Evolutionary conservation across 2,797 vertebrate genomes (phyloP), one percentile per base, ranked within the genome.

Genomic region (Eulemur albifrons): DNA sequence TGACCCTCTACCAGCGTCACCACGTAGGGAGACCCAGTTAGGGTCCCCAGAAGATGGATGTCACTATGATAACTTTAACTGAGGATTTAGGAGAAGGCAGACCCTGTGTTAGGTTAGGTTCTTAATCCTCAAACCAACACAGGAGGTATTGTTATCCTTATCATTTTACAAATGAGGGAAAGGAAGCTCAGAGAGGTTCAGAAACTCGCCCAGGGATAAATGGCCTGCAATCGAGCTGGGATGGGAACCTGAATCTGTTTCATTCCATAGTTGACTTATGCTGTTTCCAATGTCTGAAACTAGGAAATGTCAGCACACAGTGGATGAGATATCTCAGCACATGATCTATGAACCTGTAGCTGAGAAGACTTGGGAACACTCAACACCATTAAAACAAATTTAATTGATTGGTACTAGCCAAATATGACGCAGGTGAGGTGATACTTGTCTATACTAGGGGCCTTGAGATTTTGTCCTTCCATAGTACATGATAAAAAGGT

Each of bases 81-180:
- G 90, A 95, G 73, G 69, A 86, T 13, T 61, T 92, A 84, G 10
- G n/a, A 80, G 81, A 96, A 75, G 67, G n/a, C 50, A 82, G 59
- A 82, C 61, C 80, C 72, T 65, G 2, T 84, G 65, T 90, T 86
- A 76, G 52, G 40, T 86, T 54, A 57, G 40, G 40, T 40, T 40
- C 48, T 83, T 90, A 70, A 83, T 43, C 38, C 32, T 79, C 48
- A 48, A 79, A 12, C 32, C 61, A 94, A 83, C n/a, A 73, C 27
- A 45, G 18, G 21, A 79, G 21, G 52, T 69, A 12, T 40, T 70
- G 80, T 70, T 89, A 86, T 48, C 23, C 48, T 86, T 80, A 67
- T 32, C 52, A 38, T 52, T 92, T 80, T 75, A 59, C 57, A 59
- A 25, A 59, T 59, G 57, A 59, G 57, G 57, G 57, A 25, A 59